These are phyloP conservation scores for Mesoligia furuncula DNA, from an alignment of 2,888 invertebrate genomes.

Conservation along the genomic window DNA sequence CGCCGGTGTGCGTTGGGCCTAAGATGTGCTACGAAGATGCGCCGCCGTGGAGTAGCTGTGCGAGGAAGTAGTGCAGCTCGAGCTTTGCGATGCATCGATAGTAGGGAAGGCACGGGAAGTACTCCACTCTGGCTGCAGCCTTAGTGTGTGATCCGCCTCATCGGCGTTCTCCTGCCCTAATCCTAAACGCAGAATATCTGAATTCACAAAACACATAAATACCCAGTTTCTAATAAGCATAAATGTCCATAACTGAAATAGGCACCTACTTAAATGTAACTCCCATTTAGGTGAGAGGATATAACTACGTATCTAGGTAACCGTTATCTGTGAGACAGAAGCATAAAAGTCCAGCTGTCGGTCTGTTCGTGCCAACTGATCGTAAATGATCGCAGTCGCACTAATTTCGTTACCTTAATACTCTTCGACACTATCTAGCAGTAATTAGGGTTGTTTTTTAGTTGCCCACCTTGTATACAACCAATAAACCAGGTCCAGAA, in stretches of 20 bases:
- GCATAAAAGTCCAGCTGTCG: slow-evolving; percentile 31
- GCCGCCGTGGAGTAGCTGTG: no score
- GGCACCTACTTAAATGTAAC: background rate
- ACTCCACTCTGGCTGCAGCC: no score
- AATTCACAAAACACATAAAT: background rate
- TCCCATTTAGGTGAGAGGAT: background rate
- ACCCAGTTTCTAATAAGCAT: background rate
- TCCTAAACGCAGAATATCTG: background rate
- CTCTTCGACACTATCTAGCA: slow-evolving; percentile 62
- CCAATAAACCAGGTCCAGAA: background rate
- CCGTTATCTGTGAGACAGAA: slow-evolving; percentile 10
- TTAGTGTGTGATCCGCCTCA: no score
- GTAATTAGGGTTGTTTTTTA: slow-evolving; percentile 70
- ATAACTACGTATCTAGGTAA: background rate
- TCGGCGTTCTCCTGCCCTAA: no score
- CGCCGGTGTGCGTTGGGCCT: no score
- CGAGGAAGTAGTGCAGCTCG: no score
- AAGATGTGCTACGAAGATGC: no score
- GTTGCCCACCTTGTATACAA: slow-evolving; percentile 40
- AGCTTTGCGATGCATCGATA: no score
- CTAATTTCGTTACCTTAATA: slow-evolving; percentile 69
- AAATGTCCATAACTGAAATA: background rate
- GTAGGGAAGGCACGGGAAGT: no score
- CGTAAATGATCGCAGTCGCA: slow-evolving; percentile 65
- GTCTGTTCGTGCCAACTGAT: slow-evolving; percentile 67